These are phyloP conservation scores for Thunnus thynnus DNA, from an alignment of 2,113 vertebrate genomes.

Conservation along the genomic window DNA sequence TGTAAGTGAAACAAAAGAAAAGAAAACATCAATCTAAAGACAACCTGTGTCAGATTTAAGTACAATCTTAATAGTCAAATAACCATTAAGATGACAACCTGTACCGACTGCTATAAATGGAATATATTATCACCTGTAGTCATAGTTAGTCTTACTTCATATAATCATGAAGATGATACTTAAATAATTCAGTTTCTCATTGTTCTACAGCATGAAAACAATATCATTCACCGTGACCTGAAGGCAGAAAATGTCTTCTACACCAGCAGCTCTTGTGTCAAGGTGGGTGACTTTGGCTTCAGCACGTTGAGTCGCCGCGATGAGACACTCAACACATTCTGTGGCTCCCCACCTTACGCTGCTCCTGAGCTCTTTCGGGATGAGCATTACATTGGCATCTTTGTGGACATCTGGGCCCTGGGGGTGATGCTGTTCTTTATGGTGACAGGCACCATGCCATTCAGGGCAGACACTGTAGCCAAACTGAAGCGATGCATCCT, in stretches of 20 bases:
- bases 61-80: too few relatives aligned
- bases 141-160: not conserved
- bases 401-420: slow-evolving; percentile 95
- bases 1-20: too few relatives aligned
- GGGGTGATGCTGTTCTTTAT: slow-evolving; percentile 97
- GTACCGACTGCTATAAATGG: too few relatives aligned
- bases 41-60: too few relatives aligned
- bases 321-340: slow-evolving; percentile 95
- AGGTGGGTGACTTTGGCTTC: slow-evolving; percentile 98
- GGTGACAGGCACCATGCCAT: slow-evolving; percentile 93
- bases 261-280: slow-evolving; percentile 91
- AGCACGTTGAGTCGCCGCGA: slow-evolving; percentile 93
- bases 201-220: slow-evolving; percentile 91
- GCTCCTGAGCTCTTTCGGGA: slow-evolving; percentile 96
- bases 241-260: slow-evolving; percentile 98
- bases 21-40: too few relatives aligned
- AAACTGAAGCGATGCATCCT: slow-evolving; percentile 96
- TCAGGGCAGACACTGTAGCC: slow-evolving; percentile 95
- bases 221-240: slow-evolving; percentile 95
- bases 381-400: slow-evolving; percentile 91
- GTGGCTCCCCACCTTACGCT: slow-evolving; percentile 96
- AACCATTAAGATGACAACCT: not conserved
- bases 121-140: too few relatives aligned
- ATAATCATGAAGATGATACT: not conserved
- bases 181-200: slow-evolving; percentile 28